Base-by-base conservation (phyloP, 2,113 vertebrate genomes). In the Pagrus major region DNA sequence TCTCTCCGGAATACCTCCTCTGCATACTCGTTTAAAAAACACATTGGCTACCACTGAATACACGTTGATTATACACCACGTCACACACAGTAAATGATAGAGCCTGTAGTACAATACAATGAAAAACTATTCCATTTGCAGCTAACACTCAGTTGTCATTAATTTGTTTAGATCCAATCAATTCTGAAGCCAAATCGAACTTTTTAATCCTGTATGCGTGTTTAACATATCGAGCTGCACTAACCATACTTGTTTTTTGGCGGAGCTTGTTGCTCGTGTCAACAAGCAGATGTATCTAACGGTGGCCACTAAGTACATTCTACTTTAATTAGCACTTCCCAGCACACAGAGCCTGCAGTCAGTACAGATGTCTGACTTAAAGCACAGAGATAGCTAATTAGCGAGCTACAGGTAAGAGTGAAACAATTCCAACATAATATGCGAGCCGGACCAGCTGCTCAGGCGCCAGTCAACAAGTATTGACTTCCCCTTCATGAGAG, bases 281-380 rank as follows among this genome's bases (percentile, higher is more conserved):
- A 56, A 76, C 31, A 12, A 78, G 68, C 63, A 78, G 75, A 82
- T 79, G 78, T 25, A 70, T 20, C 58, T 67, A 56, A 75, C 25
- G 68, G 2, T 20, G 71, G 31, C 61, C 51, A 46, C 37, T 51
- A 65, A 75, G 47, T 71, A 66, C 55, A 67, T 67, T 82, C 61
- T 55, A 6, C 68, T 80, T 44, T 47, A 60, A 79, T 83, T 83
- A 71, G 15, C 58, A 61, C 42, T 56, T 70, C 56, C 47, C 52
- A 61, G 46, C 75, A 44, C 60, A 37, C 59, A 39, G 31, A 67
- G 66, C 63, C 76, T 51, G 71, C 49, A 76, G 73, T 72, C 49
- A 55, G 35, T 69, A 37, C 70, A 84, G 78, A 52, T 78, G 70
- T 89, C 68, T 80, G 78, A 73, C 67, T 80, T 51, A 69, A 23